Evolutionary conservation across 2,113 vertebrate genomes (phyloP).

Genomic region (Lagopus muta): DNA sequence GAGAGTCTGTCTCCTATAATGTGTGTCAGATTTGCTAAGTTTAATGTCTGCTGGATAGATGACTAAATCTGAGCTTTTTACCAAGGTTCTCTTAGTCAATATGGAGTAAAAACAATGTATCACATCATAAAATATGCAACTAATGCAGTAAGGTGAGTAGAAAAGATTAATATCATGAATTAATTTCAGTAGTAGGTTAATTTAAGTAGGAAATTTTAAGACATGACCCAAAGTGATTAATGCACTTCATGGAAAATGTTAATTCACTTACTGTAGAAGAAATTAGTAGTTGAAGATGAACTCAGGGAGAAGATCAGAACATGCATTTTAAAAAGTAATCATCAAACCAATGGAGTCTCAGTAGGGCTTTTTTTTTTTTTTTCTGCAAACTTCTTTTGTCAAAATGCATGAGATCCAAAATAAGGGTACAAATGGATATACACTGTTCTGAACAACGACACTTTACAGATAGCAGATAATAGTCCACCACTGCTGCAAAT

Average conservation of each 20-base stretch:
- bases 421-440: neutral
- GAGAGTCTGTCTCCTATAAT: neutral
- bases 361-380: neutral
- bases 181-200: neutral
- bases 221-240: neutral
- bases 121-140: neutral
- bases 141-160: neutral
- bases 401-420: neutral
- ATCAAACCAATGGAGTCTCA: neutral
- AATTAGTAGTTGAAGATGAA: neutral
- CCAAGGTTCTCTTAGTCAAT: neutral
- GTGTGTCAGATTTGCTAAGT: neutral
- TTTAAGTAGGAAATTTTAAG: rapidly evolving
- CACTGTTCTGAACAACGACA: neutral
- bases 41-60: neutral
- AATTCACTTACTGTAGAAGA: neutral
- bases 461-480: neutral
- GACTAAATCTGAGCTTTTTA: neutral
- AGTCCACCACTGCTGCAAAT: neutral
- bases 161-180: neutral
- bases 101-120: neutral
- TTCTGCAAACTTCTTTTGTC: neutral
- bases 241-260: neutral
- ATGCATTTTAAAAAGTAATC: neutral
- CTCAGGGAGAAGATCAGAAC: neutral